These are phyloP conservation scores for Sclerurus mexicanus DNA, from an alignment of 2,113 vertebrate genomes.

Conservation along the genomic window DNA sequence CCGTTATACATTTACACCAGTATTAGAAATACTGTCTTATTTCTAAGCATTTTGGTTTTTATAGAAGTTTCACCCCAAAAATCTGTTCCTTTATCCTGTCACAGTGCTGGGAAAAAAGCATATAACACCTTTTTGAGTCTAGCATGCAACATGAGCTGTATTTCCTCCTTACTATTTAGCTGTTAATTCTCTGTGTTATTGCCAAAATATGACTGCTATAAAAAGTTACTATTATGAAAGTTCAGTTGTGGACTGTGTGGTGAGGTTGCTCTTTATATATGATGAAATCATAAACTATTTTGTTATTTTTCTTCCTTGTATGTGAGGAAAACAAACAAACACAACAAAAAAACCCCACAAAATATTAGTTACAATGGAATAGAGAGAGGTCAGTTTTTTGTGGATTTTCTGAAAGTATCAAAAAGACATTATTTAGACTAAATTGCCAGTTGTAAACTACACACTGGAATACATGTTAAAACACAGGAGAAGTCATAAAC, in stretches of 20 bases:
- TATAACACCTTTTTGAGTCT: background rate
- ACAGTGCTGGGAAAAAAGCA: background rate
- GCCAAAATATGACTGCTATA: background rate
- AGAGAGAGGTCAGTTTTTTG: fast-evolving
- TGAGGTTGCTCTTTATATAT: background rate
- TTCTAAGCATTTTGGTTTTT: background rate
- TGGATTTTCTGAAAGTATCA: background rate
- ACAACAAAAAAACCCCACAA: background rate
- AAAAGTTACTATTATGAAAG: background rate
- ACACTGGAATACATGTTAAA: background rate
- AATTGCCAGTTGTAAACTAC: background rate
- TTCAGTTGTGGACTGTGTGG: background rate
- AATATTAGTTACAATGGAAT: background rate
- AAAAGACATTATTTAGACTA: background rate
- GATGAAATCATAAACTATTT: background rate
- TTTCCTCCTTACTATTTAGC: background rate
- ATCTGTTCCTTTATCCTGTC: background rate
- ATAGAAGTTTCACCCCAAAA: background rate
- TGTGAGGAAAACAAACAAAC: background rate
- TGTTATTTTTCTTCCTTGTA: background rate
- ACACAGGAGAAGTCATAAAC: background rate
- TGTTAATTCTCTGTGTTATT: background rate
- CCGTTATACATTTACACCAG: background rate
- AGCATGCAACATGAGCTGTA: background rate
- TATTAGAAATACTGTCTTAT: background rate